Base-by-base conservation (phyloP, 2,888 invertebrate species). In the Carpatolechia fugitivella region DNA sequence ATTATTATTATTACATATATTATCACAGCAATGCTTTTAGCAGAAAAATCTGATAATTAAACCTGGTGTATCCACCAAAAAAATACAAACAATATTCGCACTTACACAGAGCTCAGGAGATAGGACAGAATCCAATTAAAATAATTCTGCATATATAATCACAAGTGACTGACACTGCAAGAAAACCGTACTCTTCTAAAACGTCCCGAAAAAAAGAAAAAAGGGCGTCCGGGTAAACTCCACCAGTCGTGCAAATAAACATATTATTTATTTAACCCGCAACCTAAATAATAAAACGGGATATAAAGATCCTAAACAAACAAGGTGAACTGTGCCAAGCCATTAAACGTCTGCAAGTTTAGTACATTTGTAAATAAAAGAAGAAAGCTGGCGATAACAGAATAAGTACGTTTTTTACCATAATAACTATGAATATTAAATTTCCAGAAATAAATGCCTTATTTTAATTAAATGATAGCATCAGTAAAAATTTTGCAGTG, bases 51-150 rank as follows among this genome's bases (percentile, higher is more conserved):
- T 4, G 3, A 24, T 4, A 24, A 24, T 24, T 24, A 24, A 24
- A 24, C 6, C 24, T 24, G 24, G 24, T 24, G 24, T 24, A 4
- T 24, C n/a, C n/a, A n/a, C n/a, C 6, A 24, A 24, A 24, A 24
- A 24, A 24, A 24, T 4, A 24, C 24, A 24, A 24, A 24, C 41
- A 24, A 20, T 5, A 18, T 44, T n/a, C 10, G 4, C 20, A 55
- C 41, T 38, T 40, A 33, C 33, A 11, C n/a, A 52, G 35, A 48
- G 11, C 8, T 50, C 38, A 8, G 33, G 44, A 54, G 38, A 47
- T 46, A 54, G 49, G 44, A 46, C 10, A n/a, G 56, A 54, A 56
- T 56, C 54, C 56, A 54, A 56, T 56, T 56, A 54, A 53, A 53
- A 54, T 50, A 54, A 50, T 56, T 56, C 50, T 54, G 54, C 53